Percentiles rank a stretch among this genome's conserved stretches.
Conservation (phyloP, 2,888 invertebrate genomes). For the Limnephilus auricula region DNA sequence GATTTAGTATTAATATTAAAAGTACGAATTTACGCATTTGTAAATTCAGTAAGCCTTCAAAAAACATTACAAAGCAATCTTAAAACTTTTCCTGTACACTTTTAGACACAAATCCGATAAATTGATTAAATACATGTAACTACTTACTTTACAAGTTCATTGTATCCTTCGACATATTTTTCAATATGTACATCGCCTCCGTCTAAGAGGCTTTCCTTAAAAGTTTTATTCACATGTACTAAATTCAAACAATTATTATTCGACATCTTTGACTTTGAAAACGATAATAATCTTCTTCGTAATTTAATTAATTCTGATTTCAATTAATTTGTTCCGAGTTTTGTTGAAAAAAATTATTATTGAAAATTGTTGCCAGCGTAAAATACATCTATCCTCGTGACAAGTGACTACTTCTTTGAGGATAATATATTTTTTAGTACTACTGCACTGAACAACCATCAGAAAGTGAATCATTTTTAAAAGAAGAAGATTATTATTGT, state of each 20-base stretch:
- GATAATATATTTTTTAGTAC: not conserved
- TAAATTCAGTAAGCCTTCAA: not conserved
- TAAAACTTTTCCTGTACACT: not conserved
- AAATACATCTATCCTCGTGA: not conserved
- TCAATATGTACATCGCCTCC: slow-evolving; percentile 86
- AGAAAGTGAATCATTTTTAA: slow-evolving; percentile 10
- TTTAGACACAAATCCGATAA: not conserved
- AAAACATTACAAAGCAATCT: not conserved
- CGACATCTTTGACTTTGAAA: slow-evolving; percentile 42
- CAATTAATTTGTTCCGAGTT: not conserved
- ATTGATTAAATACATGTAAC: slow-evolving; percentile 58
- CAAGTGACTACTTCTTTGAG: not conserved
- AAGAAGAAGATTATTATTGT: slow-evolving; percentile 37
- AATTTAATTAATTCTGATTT: not conserved
- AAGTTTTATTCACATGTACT: slow-evolving; percentile 80
- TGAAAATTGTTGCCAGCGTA: slow-evolving; percentile 7
- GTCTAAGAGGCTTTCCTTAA: slow-evolving; percentile 81
- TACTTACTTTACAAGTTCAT: slow-evolving; percentile 89
- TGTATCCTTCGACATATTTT: slow-evolving; percentile 87
- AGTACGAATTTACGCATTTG: slow-evolving; percentile 2
- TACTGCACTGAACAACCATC: not conserved
- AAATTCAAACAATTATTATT: slow-evolving; percentile 75
- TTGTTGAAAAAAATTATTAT: no score
- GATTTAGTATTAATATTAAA: not conserved
- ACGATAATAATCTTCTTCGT: not conserved